Evolutionary conservation across 2,888 invertebrate genomes (phyloP).

Genomic region (Melangyna quadrimaculata): DNA sequence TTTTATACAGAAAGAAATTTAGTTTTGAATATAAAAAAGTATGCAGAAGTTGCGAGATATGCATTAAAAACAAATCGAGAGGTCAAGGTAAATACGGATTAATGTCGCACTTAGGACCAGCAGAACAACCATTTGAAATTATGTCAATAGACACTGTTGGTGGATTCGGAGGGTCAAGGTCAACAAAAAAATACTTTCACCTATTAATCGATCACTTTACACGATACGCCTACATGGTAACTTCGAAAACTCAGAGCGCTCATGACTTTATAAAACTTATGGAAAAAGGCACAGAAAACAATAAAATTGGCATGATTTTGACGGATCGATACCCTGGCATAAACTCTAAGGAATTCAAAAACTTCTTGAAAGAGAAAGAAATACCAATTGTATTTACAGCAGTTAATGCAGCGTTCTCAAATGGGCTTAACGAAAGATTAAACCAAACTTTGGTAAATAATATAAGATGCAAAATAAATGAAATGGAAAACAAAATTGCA

Average conservation of each 20-base stretch:
- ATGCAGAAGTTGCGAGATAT: background rate
- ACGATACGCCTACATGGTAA: too few relatives aligned
- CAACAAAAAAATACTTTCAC: constrained; percentile 75
- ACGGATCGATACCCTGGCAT: constrained; percentile 51
- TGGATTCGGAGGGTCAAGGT: constrained; percentile 75
- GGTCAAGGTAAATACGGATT: too few relatives aligned
- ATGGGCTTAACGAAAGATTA: too few relatives aligned
- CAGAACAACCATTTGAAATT: constrained; percentile 52
- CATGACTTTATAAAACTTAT: constrained; percentile 66
- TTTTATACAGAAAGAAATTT: background rate
- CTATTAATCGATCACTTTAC: too few relatives aligned
- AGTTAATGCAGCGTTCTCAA: too few relatives aligned
- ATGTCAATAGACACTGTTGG: constrained; percentile 75
- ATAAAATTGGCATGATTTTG: background rate
- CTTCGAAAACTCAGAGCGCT: too few relatives aligned
- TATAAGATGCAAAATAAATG: too few relatives aligned
- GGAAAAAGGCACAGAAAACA: background rate
- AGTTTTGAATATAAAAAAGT: background rate
- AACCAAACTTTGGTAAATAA: too few relatives aligned
- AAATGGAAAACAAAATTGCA: too few relatives aligned
- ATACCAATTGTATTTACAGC: too few relatives aligned
- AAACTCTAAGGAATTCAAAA: constrained; percentile 75
- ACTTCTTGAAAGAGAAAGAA: constrained; percentile 71
- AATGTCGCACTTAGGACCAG: too few relatives aligned
- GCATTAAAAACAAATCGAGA: background rate